These are phyloP conservation scores for Seriola quinqueradiata DNA, from an alignment of 2,113 vertebrate genomes.

Conservation along the genomic window DNA sequence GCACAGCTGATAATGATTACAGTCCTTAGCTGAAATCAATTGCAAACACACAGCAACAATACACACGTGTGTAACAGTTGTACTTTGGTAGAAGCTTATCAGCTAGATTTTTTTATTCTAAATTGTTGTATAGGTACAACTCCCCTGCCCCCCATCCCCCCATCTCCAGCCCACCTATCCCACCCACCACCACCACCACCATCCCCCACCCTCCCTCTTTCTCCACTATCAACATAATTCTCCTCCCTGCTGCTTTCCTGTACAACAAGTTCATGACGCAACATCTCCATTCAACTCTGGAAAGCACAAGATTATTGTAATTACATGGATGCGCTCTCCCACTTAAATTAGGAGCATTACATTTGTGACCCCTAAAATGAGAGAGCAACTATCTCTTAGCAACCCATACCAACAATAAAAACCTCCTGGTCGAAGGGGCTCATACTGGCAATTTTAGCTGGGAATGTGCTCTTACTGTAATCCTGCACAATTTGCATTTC, in stretches of 20 bases:
- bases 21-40: slow-evolving; percentile 55
- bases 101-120: slow-evolving; percentile 21
- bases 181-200: too few species aligned
- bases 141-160: too few species aligned
- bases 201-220: background rate
- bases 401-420: slow-evolving; percentile 67
- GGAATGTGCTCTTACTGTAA: slow-evolving; percentile 66
- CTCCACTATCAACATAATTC: slow-evolving; percentile 25
- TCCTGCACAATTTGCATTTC: slow-evolving; percentile 67
- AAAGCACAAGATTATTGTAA: slow-evolving; percentile 76
- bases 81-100: slow-evolving; percentile 23
- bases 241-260: slow-evolving; percentile 36
- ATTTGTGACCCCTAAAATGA: slow-evolving; percentile 76
- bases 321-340: slow-evolving; percentile 74
- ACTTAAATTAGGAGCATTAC: slow-evolving; percentile 70
- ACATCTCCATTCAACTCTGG: slow-evolving; percentile 53
- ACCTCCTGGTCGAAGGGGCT: slow-evolving; percentile 36
- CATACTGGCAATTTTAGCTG: slow-evolving; percentile 35
- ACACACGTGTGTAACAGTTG: slow-evolving; percentile 30
- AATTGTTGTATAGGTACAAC: slow-evolving; percentile 33
- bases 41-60: slow-evolving; percentile 45
- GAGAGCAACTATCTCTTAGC: slow-evolving; percentile 67
- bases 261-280: slow-evolving; percentile 47
- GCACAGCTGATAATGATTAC: slow-evolving; percentile 73
- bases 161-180: too few species aligned